A percentile compares a stretch with the other conserved stretches of the same genome.
phyloP scores from a whole-genome alignment of 1,140 invertebrate genomes.

The Pseudomyrmex flavicornis region DNA sequence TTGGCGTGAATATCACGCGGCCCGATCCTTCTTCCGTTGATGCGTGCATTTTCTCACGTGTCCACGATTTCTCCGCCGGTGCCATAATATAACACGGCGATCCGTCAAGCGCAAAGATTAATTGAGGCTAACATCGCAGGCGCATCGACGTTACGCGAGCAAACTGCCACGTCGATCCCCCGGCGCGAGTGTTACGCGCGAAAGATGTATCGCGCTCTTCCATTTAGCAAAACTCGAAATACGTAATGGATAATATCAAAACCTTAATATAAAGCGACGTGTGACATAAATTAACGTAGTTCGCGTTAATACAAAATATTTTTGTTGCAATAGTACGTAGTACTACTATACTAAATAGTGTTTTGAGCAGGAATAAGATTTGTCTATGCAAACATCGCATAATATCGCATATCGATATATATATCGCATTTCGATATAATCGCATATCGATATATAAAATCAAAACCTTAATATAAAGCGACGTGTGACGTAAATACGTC shows the following conservation, averaged over 20 bases:
- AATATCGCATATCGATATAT: no score
- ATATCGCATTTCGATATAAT: no score
- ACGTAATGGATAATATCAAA: constrained; percentile 58
- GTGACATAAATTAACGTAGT: background rate
- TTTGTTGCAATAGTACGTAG: no score
- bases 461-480: constrained; percentile 47
- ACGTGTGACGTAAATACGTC: no score
- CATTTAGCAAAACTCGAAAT: constrained; percentile 51
- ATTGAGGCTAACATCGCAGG: constrained; percentile 44
- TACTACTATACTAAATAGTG: no score
- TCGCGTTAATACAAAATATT: no score
- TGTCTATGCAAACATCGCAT: no score
- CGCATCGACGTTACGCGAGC: constrained; percentile 22
- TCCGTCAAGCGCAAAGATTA: constrained; percentile 62
- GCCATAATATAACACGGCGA: constrained; percentile 18
- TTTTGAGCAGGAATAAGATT: no score
- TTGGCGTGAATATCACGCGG: background rate
- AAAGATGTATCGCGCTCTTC: constrained; percentile 55
- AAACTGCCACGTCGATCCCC: constrained; percentile 14
- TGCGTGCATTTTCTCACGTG: background rate
- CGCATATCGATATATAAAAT: background rate
- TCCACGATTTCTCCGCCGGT: constrained; percentile 7
- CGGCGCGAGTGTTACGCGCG: constrained; percentile 18
- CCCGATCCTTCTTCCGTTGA: background rate
- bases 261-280: constrained; percentile 30